phyloP scores from a whole-genome alignment of 2,888 invertebrate species.

The Nysson spinosus region DNA sequence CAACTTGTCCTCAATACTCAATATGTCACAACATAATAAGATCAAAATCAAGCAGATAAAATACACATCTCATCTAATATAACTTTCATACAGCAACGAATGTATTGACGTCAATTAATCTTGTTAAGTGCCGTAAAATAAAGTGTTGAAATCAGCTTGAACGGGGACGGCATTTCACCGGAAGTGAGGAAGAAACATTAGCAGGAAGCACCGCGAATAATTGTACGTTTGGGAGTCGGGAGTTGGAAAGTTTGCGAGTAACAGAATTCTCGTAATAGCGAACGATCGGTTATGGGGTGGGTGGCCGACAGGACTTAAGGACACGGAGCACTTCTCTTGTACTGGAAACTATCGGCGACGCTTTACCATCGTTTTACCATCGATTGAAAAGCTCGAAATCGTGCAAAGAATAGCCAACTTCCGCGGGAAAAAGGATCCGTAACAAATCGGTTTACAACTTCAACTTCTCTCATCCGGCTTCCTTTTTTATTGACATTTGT shows the following conservation, averaged over 20 bases:
- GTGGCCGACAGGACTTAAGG: slow-evolving; percentile 30
- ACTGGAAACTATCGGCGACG: slow-evolving; percentile 44
- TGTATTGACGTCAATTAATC: too few relatives aligned
- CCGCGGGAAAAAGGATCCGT: slow-evolving; percentile 33
- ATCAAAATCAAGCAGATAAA: too few relatives aligned
- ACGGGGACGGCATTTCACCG: too few relatives aligned
- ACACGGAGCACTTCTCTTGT: slow-evolving; percentile 30
- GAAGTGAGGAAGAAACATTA: slow-evolving; percentile 17
- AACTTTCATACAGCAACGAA: too few relatives aligned
- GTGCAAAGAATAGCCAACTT: slow-evolving; percentile 49
- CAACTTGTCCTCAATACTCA: too few relatives aligned
- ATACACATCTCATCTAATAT: too few relatives aligned
- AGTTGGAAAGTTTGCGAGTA: slow-evolving; percentile 64
- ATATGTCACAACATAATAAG: too few relatives aligned
- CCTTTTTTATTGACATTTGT: neutral
- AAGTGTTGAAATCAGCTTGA: too few relatives aligned
- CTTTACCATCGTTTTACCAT: slow-evolving; percentile 25
- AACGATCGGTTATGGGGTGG: slow-evolving; percentile 35
- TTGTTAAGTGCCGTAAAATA: too few relatives aligned
- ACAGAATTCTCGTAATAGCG: slow-evolving; percentile 62
- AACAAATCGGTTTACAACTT: slow-evolving; percentile 41
- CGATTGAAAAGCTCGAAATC: slow-evolving; percentile 47
- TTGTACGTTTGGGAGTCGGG: slow-evolving; percentile 64
- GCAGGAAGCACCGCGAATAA: slow-evolving; percentile 59
- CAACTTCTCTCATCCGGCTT: slow-evolving; percentile 35